Conservation (phyloP, 2,797 vertebrate genomes). For the Thamnophis elegans region DNA sequence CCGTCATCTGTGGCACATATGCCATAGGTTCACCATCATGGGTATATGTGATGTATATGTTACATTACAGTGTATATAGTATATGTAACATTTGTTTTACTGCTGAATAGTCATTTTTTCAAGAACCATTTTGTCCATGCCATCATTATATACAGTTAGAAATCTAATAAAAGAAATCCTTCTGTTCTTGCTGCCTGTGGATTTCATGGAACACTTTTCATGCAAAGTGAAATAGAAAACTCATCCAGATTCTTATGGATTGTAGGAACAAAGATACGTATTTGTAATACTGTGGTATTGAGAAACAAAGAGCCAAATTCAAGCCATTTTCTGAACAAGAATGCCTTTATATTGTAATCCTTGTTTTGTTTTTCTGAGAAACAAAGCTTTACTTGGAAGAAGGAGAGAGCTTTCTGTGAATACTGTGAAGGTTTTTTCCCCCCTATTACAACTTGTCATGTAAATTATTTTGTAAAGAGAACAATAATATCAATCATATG, state of each 20-base stretch:
- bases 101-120: constrained; percentile 22
- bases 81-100: not conserved
- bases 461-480: not conserved
- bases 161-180: not conserved
- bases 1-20: too few relatives aligned
- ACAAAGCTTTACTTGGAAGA: constrained; percentile 26
- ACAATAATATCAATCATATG: not conserved
- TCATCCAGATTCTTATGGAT: constrained; percentile 28
- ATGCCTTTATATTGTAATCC: not conserved
- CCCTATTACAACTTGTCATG: not conserved
- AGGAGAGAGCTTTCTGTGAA: not conserved
- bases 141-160: constrained; percentile 34
- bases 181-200: not conserved
- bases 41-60: not conserved
- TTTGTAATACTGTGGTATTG: constrained; percentile 33
- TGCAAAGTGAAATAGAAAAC: constrained; percentile 24
- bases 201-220: constrained; percentile 1
- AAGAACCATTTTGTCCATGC: constrained; percentile 33
- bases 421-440: not conserved
- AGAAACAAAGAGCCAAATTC: constrained; percentile 43
- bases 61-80: not conserved
- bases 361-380: constrained; percentile 20
- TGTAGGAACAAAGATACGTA: constrained; percentile 33
- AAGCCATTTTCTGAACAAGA: not conserved
- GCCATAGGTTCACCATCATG: too few relatives aligned